Conservation (phyloP, 2,888 invertebrate species). For the Netelia inedita region DNA sequence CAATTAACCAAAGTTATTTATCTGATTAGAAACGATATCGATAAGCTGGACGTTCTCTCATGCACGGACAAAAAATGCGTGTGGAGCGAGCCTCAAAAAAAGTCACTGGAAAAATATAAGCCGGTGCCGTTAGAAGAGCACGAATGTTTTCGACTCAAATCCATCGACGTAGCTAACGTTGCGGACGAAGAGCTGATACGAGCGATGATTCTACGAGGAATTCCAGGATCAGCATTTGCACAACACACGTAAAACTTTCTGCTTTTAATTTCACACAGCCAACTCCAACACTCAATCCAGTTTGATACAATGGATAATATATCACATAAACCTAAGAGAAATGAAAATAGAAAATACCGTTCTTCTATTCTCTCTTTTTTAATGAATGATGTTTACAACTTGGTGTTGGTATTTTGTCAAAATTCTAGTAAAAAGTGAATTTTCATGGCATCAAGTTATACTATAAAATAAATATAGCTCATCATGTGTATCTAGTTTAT, state of each 20-base stretch:
- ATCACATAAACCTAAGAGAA: too few species aligned
- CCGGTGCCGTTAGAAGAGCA: neutral
- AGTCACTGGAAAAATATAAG: neutral
- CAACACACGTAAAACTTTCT: neutral
- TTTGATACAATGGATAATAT: too few species aligned
- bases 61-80: neutral
- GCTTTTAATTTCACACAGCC: neutral
- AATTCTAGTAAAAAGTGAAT: too few species aligned
- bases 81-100: neutral
- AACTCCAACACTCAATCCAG: neutral
- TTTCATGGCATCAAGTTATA: too few species aligned
- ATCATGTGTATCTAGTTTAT: too few species aligned
- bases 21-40: neutral
- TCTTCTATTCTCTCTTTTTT: neutral
- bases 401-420: too few species aligned
- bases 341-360: neutral
- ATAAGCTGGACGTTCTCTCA: neutral
- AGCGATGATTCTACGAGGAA: neutral
- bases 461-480: too few species aligned
- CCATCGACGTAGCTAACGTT: neutral
- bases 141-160: neutral
- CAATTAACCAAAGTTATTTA: neutral
- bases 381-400: too few species aligned
- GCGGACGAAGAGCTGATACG: neutral
- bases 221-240: constrained; percentile 2